phyloP scores from a whole-genome alignment of 2,797 vertebrate genomes.

The Pantherophis alleghaniensis region DNA sequence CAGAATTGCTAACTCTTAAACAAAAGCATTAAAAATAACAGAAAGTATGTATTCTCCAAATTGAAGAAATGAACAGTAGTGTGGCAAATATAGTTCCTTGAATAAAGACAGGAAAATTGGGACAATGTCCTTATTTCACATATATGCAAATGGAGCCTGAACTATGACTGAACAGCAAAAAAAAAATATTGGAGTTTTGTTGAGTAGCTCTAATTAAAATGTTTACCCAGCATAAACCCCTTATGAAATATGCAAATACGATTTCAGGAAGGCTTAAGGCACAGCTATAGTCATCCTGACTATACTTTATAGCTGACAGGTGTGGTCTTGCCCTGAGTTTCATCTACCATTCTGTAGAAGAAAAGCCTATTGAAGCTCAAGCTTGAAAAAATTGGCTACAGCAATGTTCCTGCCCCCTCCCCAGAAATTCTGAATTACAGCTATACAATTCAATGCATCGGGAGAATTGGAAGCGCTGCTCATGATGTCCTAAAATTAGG shows the following conservation, averaged over 20 bases:
- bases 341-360: not conserved
- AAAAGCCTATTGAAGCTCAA: not conserved
- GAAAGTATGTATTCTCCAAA: not conserved
- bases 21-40: not conserved
- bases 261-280: not conserved
- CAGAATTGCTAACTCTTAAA: not conserved
- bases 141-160: not conserved
- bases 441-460: not conserved
- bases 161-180: not conserved
- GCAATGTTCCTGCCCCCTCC: not conserved
- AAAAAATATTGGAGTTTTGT: not conserved
- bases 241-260: not conserved
- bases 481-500: not conserved
- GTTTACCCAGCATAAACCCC: not conserved
- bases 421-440: not conserved
- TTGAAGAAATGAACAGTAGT: not conserved
- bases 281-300: not conserved
- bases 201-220: not conserved
- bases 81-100: not conserved
- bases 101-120: not conserved
- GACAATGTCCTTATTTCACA: not conserved
- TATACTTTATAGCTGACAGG: not conserved
- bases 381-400: not conserved
- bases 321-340: not conserved
- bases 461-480: not conserved